Percentiles rank a stretch among this genome's conserved stretches.
Conservation (phyloP, 1,140 invertebrate genomes). For the Maniola jurtina region DNA sequence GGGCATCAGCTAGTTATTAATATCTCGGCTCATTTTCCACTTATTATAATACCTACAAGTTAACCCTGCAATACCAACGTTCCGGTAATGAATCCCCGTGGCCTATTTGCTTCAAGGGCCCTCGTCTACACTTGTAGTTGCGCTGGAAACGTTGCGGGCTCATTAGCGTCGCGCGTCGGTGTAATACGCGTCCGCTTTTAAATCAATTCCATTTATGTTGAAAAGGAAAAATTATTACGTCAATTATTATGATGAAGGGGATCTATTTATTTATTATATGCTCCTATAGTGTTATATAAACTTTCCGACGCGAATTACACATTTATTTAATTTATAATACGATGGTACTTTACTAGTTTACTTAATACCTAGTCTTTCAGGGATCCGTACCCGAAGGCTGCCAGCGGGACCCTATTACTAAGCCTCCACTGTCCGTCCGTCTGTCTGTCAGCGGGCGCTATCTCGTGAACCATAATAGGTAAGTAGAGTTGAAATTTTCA, state of each 20-base stretch:
- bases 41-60: constrained; percentile 3
- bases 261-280: not conserved
- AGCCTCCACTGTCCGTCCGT: too few species aligned
- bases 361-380: too few species aligned
- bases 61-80: constrained; percentile 15
- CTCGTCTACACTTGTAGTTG: constrained; percentile 29
- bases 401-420: too few species aligned
- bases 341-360: too few species aligned
- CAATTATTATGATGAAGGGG: not conserved
- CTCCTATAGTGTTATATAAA: too few species aligned
- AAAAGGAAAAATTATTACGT: constrained; percentile 5
- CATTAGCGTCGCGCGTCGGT: constrained; percentile 33
- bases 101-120: constrained; percentile 33
- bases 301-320: not conserved
- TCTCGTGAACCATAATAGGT: too few species aligned
- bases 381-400: too few species aligned
- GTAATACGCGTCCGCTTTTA: constrained; percentile 23
- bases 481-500: too few species aligned
- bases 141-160: constrained; percentile 32
- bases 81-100: constrained; percentile 30
- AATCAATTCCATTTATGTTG: constrained; percentile 22
- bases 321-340: too few species aligned
- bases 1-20: too few species aligned
- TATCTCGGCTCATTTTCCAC: constrained; percentile 3
- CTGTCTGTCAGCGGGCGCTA: too few species aligned